These are phyloP conservation scores for Conchocele bisecta DNA, from an alignment of 2,888 invertebrate species.

Conservation along the genomic window DNA sequence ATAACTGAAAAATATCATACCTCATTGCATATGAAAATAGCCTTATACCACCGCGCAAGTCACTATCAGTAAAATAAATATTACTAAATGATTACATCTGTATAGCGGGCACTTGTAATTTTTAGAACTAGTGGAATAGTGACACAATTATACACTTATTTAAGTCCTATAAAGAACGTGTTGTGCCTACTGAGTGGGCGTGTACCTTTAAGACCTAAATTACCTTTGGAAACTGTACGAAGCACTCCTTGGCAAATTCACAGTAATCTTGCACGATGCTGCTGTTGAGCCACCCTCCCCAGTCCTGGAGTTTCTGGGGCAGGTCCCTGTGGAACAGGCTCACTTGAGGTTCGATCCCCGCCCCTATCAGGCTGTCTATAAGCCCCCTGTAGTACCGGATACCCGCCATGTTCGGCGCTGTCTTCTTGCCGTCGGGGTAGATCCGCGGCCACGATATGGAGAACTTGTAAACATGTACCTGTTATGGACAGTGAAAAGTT, in stretches of 20 bases:
- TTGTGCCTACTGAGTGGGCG: too few species aligned
- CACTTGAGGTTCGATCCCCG: conserved; percentile 85
- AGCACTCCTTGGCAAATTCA: conserved; percentile 80
- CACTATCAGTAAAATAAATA: too few species aligned
- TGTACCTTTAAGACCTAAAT: too few species aligned
- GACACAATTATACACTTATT: too few species aligned
- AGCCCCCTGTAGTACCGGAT: conserved; percentile 90
- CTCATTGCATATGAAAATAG: too few species aligned
- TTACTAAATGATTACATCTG: too few species aligned
- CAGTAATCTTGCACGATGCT: conserved; percentile 75
- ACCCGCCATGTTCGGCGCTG: conserved; percentile 86
- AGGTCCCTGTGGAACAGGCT: conserved; percentile 84
- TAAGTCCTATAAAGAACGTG: too few species aligned
- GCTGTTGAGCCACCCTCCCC: conserved; percentile 82
- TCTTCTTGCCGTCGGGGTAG: conserved; percentile 84
- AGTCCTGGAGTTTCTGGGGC: conserved; percentile 79
- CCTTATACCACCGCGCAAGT: too few species aligned
- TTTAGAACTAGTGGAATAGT: too few species aligned
- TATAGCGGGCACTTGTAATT: too few species aligned
- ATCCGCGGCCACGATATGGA: conserved; percentile 88
- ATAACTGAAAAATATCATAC: too few species aligned
- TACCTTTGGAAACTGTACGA: conserved; percentile 78
- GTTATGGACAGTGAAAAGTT: neutral
- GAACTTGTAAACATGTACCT: conserved; percentile 77
- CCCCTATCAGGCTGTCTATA: conserved; percentile 87